These are phyloP conservation scores for Eurois occulta DNA, from an alignment of 2,888 invertebrate genomes.

Conservation along the genomic window DNA sequence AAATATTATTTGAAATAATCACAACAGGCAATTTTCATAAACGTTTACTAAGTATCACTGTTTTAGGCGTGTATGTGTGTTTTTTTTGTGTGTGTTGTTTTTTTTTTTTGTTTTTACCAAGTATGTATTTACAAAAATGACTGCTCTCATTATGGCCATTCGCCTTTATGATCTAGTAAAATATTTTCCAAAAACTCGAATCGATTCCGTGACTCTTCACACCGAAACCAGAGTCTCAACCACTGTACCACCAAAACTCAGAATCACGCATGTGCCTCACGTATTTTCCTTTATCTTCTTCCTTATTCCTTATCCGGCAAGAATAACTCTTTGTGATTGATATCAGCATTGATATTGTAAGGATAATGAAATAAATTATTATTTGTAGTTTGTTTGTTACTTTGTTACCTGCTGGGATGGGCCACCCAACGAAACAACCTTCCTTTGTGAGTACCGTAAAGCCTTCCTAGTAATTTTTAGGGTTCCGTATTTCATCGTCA, in stretches of 20 bases:
- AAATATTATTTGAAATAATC: neutral
- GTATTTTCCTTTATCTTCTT: constrained; percentile 57
- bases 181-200: neutral
- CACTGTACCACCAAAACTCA: neutral
- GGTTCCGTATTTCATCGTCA: no score
- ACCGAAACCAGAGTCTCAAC: neutral
- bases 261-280: constrained; percentile 38
- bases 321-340: constrained; percentile 60
- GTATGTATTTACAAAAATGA: neutral
- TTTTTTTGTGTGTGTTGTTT: no score
- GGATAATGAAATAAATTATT: constrained; percentile 46
- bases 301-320: constrained; percentile 46
- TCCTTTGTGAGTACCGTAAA: constrained; percentile 19
- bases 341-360: constrained; percentile 50
- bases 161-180: neutral
- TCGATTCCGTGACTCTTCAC: neutral
- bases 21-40: neutral
- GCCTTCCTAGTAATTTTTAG: neutral
- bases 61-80: no score
- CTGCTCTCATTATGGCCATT: neutral
- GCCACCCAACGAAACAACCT: neutral
- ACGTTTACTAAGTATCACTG: neutral
- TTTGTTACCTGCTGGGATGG: constrained; percentile 9
- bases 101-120: no score
- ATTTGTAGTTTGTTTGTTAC: constrained; percentile 18